Percentiles rank a stretch among this genome's conserved stretches.
phyloP scores from a whole-genome alignment of 2,888 invertebrate genomes.

The Leptinotarsa peninsularis region DNA sequence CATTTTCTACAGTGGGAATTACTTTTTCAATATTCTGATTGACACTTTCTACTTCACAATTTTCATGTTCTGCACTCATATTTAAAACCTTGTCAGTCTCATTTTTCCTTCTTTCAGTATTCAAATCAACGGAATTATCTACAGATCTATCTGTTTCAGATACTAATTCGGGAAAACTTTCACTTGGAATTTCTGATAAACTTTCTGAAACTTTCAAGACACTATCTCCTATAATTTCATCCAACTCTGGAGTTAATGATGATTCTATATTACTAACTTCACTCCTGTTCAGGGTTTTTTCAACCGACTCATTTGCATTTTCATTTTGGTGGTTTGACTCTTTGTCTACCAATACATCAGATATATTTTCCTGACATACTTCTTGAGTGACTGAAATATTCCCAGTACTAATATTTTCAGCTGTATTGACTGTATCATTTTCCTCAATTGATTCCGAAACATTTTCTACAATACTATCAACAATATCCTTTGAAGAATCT shows the following conservation, averaged over 20 bases:
- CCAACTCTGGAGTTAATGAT: background rate
- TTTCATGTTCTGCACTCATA: background rate
- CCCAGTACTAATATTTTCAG: conserved; percentile 30
- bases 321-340: conserved; percentile 16
- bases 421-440: conserved; percentile 24
- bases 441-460: conserved; percentile 18
- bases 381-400: conserved; percentile 24
- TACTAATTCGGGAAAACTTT: conserved; percentile 37
- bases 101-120: background rate
- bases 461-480: conserved; percentile 41
- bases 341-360: conserved; percentile 21
- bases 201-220: conserved; percentile 29
- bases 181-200: conserved; percentile 39
- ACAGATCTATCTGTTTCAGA: conserved; percentile 20
- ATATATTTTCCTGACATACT: conserved; percentile 8
- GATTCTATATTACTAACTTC: conserved; percentile 6
- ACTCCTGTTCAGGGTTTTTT: background rate
- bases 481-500: conserved; percentile 38
- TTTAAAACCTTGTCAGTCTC: background rate
- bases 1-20: conserved; percentile 1
- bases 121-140: conserved; percentile 3
- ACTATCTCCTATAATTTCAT: conserved; percentile 4
- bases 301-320: background rate
- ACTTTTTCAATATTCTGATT: conserved; percentile 25
- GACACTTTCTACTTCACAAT: background rate